Base-by-base conservation (phyloP, 2,113 vertebrate species). In the Caretta caretta region DNA sequence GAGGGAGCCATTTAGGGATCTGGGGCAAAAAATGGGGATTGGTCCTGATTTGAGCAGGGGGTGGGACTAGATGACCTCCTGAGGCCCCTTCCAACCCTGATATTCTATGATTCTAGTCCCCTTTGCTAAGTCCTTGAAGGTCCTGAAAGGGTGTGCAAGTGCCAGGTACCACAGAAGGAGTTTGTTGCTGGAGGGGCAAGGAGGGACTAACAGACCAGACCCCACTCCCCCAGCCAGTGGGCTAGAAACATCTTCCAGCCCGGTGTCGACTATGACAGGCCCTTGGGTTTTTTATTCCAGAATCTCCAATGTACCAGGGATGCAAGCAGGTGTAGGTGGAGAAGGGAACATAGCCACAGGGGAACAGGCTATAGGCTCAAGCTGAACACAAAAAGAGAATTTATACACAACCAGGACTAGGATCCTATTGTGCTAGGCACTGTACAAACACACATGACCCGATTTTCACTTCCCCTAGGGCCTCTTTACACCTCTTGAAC, bases 101-200 rank as follows among this genome's bases (percentile, higher is more conserved):
- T 42, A 42, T 5, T 42, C 42, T 42, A 42, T 42, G 42, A 42
- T 42, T 42, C 42, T 42, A 19, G 31, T n/a, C 20, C 88, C 8
- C 42, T 90, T 76, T 85, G 79, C 54, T 87, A 89, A 95, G 84
- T 0, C 90, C 92, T 65, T 83, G 92, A 62, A 93, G 86, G 91
- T 78, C 75, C 22, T 14, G 6, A 78, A 27, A 48, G 38, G 11
- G 42, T 27, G 16, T 2, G 0, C 20, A 78, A 91, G 42, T 22
- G 24, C 69, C 46, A 95, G 91, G 48, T 62, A 86, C 59, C 42
- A 25, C 56, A 82, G 56, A 91, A 48, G 14, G 27, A 89, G 2
- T 24, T 75, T 6, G 24, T n/a, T 86, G 89, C 90, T 81, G 57
- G 8, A 89, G 62, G n/a, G 38, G 87, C 16, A 91, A 93, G 42